These are phyloP conservation scores for Petrocephalus schoutedeni DNA, from an alignment of 2,797 vertebrate species.

Conservation along the genomic window DNA sequence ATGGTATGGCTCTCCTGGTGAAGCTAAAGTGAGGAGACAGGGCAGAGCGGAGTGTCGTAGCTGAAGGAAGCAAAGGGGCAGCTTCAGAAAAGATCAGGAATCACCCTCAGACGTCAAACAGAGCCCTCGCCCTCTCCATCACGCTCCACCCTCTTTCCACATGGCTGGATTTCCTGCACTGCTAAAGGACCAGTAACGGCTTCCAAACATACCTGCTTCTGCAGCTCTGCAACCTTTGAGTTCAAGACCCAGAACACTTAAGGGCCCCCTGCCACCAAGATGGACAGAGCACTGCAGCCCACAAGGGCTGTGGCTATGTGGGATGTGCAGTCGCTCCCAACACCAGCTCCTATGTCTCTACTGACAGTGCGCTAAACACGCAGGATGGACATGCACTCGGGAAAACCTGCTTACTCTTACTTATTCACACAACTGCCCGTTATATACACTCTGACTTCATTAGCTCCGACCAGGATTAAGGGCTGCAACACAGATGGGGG, in stretches of 20 bases:
- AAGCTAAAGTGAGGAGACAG: background rate
- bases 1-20: background rate
- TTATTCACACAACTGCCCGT: background rate
- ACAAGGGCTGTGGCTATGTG: background rate
- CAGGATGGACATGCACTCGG: background rate
- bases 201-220: background rate
- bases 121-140: background rate
- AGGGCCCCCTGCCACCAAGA: background rate
- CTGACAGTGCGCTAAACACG: background rate
- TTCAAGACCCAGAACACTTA: background rate
- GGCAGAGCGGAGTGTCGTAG: background rate
- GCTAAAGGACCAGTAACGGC: background rate
- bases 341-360: background rate
- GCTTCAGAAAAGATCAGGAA: background rate
- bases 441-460: background rate
- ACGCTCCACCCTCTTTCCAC: background rate
- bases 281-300: background rate
- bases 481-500: background rate
- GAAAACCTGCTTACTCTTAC: background rate
- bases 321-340: background rate
- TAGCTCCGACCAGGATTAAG: background rate
- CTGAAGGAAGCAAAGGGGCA: background rate
- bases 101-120: background rate
- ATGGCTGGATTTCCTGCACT: background rate
- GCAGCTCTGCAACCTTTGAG: background rate